Conservation (phyloP, 2,113 vertebrate species). For the Pionites leucogaster region DNA sequence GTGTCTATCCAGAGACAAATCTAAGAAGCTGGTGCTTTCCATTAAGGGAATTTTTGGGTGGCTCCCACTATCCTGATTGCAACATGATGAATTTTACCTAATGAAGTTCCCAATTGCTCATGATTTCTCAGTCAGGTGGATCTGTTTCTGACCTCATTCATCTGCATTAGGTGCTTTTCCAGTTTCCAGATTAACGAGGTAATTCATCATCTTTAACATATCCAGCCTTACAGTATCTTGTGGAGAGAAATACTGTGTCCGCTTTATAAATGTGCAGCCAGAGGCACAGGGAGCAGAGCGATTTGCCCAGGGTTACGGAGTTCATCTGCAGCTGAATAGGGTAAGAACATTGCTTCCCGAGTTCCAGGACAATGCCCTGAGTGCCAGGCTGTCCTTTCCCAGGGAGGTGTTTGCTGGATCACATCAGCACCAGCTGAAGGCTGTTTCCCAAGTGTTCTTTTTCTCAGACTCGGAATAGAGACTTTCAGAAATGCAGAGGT, state of each 20-base stretch:
- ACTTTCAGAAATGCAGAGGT: slow-evolving; percentile 2
- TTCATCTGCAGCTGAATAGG: slow-evolving; percentile 21
- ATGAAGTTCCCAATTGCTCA: background rate
- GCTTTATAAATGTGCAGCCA: background rate
- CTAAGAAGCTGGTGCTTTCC: background rate
- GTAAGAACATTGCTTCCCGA: background rate
- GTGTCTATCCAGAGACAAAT: background rate
- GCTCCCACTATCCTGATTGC: background rate
- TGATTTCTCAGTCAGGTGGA: slow-evolving; percentile 14
- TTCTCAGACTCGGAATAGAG: slow-evolving; percentile 20
- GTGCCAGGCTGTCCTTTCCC: slow-evolving; percentile 45
- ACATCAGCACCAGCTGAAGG: slow-evolving; percentile 6
- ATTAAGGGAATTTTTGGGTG: background rate
- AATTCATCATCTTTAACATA: background rate
- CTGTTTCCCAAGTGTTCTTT: slow-evolving; percentile 49
- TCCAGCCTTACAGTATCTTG: background rate
- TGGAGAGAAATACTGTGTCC: background rate
- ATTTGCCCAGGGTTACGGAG: background rate
- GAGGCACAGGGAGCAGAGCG: background rate
- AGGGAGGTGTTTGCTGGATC: background rate
- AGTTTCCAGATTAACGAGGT: slow-evolving; percentile 30
- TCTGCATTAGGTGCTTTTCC: slow-evolving; percentile 44
- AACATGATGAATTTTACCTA: background rate
- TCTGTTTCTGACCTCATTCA: background rate
- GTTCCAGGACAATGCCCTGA: background rate